Conservation (phyloP, 2,113 vertebrate genomes). For the Eonycteris spelaea region DNA sequence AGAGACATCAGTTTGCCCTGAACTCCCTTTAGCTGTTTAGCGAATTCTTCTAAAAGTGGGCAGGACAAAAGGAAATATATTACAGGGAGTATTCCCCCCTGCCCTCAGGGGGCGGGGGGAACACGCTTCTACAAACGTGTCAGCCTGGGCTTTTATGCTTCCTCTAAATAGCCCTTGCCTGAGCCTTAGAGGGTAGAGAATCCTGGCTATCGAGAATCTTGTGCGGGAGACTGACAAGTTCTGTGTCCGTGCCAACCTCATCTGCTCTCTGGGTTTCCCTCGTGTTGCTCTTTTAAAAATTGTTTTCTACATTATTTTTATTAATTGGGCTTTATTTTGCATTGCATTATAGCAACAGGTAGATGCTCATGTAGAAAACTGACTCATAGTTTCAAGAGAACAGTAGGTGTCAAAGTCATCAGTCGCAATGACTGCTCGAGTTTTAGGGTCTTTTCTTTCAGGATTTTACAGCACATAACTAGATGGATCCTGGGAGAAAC, state of each 20-base stretch:
- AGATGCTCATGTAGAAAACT: constrained; percentile 7
- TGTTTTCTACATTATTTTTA: not conserved
- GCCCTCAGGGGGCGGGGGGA: too few relatives aligned
- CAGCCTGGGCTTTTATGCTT: not conserved
- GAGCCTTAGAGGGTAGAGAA: not conserved
- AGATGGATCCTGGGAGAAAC: not conserved
- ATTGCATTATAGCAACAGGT: not conserved
- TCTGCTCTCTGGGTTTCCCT: too few relatives aligned
- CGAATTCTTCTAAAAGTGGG: not conserved
- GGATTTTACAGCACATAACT: not conserved
- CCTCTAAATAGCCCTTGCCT: not conserved
- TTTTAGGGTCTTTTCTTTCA: constrained; percentile 13
- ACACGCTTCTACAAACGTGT: not conserved
- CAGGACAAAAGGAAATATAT: not conserved
- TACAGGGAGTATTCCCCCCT: not conserved
- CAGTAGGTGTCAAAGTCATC: not conserved
- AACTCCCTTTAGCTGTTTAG: not conserved
- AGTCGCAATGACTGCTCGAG: not conserved
- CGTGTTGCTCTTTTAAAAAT: not conserved
- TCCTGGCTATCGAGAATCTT: not conserved
- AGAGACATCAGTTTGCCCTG: not conserved
- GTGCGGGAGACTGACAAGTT: not conserved
- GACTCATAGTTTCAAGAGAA: not conserved
- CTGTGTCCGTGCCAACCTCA: not conserved
- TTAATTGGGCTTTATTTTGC: not conserved